phyloP scores from a whole-genome alignment of 2,797 vertebrate genomes.

The Crossoptilon crossoptilon region DNA sequence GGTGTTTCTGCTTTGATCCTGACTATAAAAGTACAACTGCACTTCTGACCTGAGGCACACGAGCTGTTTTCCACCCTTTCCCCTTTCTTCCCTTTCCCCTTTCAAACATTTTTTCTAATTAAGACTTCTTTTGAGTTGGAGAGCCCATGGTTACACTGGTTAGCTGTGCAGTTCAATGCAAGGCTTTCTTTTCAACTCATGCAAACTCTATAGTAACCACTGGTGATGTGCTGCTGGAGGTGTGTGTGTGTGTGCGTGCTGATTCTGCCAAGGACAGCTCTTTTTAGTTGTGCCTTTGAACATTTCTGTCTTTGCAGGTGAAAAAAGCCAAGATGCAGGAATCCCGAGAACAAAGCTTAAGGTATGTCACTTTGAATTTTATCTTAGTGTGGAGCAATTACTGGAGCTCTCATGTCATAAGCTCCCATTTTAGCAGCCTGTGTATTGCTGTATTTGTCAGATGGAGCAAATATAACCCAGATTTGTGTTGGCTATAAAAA shows the following conservation, averaged over 20 bases:
- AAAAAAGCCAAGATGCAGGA: constrained; percentile 93
- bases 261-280: background rate
- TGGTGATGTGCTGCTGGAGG: rapidly evolving
- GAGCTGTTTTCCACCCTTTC: too few species aligned
- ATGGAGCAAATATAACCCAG: background rate
- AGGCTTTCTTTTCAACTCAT: background rate
- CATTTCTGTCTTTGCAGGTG: constrained; percentile 80
- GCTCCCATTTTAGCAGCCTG: background rate
- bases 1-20: background rate
- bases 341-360: constrained; percentile 83
- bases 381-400: background rate
- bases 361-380: constrained; percentile 77
- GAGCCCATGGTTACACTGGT: background rate
- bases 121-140: background rate
- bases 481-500: background rate
- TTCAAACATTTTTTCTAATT: background rate
- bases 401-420: background rate
- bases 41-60: background rate
- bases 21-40: background rate
- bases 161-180: background rate
- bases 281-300: background rate
- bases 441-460: constrained; percentile 1
- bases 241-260: background rate
- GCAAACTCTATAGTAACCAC: background rate
- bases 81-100: background rate